Conservation (phyloP, 2,888 invertebrate species). For the Acanthosepion lycidas region DNA sequence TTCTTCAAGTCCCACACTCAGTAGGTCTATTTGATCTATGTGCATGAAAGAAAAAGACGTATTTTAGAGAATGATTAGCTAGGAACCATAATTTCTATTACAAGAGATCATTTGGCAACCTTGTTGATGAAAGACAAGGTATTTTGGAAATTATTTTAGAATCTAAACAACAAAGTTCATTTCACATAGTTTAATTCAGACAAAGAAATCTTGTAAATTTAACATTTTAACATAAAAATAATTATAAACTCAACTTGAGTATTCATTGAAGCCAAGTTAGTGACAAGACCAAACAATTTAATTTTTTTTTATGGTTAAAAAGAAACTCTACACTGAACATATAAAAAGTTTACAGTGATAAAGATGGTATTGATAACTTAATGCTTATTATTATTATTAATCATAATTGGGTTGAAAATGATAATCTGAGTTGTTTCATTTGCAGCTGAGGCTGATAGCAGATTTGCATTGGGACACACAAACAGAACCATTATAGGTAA, state of each 20-base stretch:
- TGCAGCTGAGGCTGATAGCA: too few species aligned
- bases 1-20: not conserved
- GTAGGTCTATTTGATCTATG: not conserved
- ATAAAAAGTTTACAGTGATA: not conserved
- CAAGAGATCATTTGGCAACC: not conserved
- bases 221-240: not conserved
- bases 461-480: not conserved
- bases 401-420: not conserved
- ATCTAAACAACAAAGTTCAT: not conserved
- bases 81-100: not conserved
- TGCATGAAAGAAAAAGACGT: too few species aligned
- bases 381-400: not conserved
- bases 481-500: not conserved
- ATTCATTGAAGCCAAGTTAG: not conserved
- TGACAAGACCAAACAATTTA: too few species aligned
- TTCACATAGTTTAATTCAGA: not conserved
- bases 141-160: not conserved
- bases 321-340: too few species aligned
- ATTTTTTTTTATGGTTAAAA: too few species aligned
- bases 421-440: not conserved
- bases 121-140: not conserved
- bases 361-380: not conserved
- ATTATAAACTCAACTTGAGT: not conserved
- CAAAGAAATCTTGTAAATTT: not conserved
- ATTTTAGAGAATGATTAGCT: not conserved